phyloP scores from a whole-genome alignment of 2,113 vertebrate genomes.

The Notothenia coriiceps region DNA sequence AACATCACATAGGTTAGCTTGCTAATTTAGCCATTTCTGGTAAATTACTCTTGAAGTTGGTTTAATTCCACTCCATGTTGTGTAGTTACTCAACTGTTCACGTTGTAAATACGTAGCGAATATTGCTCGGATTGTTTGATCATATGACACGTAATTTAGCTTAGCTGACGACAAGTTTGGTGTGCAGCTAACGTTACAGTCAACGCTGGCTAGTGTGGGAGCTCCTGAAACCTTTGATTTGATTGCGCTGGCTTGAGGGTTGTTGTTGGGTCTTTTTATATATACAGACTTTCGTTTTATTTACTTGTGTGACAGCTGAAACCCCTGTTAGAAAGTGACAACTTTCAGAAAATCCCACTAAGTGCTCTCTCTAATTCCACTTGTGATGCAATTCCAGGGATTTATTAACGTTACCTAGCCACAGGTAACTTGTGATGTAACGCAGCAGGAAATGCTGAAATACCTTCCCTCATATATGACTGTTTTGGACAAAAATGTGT shows the following conservation, averaged over 20 bases:
- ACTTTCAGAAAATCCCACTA: constrained; percentile 18
- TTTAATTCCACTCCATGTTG: background rate
- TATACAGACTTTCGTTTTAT: background rate
- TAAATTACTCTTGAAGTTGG: background rate
- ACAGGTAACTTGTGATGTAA: constrained; percentile 41
- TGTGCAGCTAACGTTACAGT: constrained; percentile 58
- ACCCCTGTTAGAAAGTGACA: constrained; percentile 29
- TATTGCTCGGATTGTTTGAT: constrained; percentile 17
- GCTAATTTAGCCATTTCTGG: constrained; percentile 10
- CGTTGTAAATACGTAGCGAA: background rate
- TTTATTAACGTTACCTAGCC: constrained; percentile 15
- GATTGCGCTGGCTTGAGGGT: background rate
- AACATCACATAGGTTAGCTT: constrained; percentile 59
- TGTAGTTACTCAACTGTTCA: background rate
- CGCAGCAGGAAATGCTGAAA: constrained; percentile 20
- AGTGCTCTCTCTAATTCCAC: constrained; percentile 14
- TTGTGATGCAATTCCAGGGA: constrained; percentile 36
- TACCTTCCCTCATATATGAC: background rate
- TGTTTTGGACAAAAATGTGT: background rate
- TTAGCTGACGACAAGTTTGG: constrained; percentile 63
- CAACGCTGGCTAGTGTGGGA: constrained; percentile 23
- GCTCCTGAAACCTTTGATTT: background rate
- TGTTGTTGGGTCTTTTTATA: background rate
- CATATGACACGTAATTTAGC: constrained; percentile 73
- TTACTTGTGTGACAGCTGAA: background rate